Evolutionary conservation across 1,140 invertebrate species (phyloP), one percentile per base, ranked within the genome.

Genomic region (Atta texana): DNA sequence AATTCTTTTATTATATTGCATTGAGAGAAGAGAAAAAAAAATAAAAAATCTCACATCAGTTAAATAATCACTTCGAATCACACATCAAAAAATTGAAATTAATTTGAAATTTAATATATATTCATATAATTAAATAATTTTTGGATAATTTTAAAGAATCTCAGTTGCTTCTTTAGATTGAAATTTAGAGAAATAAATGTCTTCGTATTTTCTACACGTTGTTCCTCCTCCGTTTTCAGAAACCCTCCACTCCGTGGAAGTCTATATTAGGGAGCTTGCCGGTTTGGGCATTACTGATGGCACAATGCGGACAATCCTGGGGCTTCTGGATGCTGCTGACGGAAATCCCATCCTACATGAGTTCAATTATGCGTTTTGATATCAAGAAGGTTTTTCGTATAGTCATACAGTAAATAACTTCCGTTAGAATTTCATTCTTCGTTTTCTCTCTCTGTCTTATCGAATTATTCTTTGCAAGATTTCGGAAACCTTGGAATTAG

Each of bases 311-410:
- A 0, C 97, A 99, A 90, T 97, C 97, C 91, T 99, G 98, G 98
- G 98, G 98, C 0, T 98, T 98, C 92, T 99, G 98, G 96, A 99
- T 98, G 18, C 96, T 99, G 66, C 96, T 99, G 75, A 98, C 98
- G 0, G 97, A 98, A 93, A 97, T 99, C 88, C 99, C 99, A 0
- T 97, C 97, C 0, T 99, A 99, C 92, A 97, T 99, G 96, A 97
- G 97, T 66, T 96, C 97, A 69, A 97, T 99, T 0, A 95, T 99
- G 1, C 95, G 96, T 59, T 98, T 98, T 90, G 95, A 99, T 78
- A 97, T 99, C 49, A 96, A 97, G 94, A 95, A 96, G 87, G 96
- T 90, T 10, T 59, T 3, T 28, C 18, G 1, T 44, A 44, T 44
- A 44, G 8, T 44, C 8, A 44, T 44, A 44, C 7, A 44, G 4